phyloP scores from a whole-genome alignment of 1,140 invertebrate species.

The Ctenoplectra terminalis region DNA sequence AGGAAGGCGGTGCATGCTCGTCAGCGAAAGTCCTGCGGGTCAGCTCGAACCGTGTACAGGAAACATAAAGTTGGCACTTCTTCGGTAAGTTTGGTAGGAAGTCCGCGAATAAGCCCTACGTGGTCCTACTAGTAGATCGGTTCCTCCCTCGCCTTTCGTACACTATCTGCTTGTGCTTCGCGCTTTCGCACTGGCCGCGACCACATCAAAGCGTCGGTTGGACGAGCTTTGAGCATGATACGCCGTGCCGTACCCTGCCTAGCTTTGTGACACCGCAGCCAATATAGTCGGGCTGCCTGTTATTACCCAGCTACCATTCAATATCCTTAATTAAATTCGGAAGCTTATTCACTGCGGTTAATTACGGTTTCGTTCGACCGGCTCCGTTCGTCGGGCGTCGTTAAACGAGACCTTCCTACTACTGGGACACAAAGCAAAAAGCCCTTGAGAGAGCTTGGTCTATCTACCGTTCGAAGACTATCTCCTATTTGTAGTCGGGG shows the following conservation, averaged over 20 bases:
- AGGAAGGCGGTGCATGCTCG: not conserved
- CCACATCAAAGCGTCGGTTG: slow-evolving; percentile 82
- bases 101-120: slow-evolving; percentile 73
- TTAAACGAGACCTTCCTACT: slow-evolving; percentile 72
- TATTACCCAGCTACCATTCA: slow-evolving; percentile 82
- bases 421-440: slow-evolving; percentile 68
- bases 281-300: slow-evolving; percentile 79
- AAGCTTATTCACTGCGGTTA: slow-evolving; percentile 83
- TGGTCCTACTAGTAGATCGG: slow-evolving; percentile 60
- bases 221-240: slow-evolving; percentile 80
- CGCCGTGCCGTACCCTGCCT: slow-evolving; percentile 73
- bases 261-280: slow-evolving; percentile 82
- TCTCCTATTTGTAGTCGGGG: slow-evolving; percentile 61
- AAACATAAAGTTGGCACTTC: slow-evolving; percentile 64
- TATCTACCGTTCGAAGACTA: slow-evolving; percentile 58
- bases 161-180: slow-evolving; percentile 73
- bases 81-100: slow-evolving; percentile 68
- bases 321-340: slow-evolving; percentile 83
- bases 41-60: slow-evolving; percentile 38
- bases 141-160: slow-evolving; percentile 62
- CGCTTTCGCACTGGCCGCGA: slow-evolving; percentile 80
- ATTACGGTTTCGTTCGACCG: slow-evolving; percentile 80
- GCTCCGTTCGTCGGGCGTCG: slow-evolving; percentile 61
- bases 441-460: slow-evolving; percentile 58
- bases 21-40: slow-evolving; percentile 11